phyloP scores from a whole-genome alignment of 2,113 vertebrate species.

The Sylvilagus bachmani region DNA sequence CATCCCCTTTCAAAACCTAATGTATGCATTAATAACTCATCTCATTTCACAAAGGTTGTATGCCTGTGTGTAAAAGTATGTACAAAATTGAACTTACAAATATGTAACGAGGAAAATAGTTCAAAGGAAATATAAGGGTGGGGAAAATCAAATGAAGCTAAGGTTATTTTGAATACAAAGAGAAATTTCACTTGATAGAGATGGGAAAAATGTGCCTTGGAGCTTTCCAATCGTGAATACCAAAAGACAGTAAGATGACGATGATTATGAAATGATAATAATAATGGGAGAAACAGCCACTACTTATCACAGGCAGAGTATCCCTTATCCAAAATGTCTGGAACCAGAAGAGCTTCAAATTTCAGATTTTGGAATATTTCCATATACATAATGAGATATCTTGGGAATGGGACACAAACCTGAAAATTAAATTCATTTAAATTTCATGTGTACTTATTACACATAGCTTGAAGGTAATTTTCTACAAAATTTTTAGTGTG shows the following conservation, averaged over 20 bases:
- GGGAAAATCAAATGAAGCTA: background rate
- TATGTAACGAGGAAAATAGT: background rate
- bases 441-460: too few species aligned
- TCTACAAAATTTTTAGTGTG: too few species aligned
- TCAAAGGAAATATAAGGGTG: background rate
- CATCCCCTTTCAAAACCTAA: slow-evolving; percentile 46
- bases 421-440: too few species aligned
- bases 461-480: too few species aligned
- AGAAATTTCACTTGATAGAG: background rate
- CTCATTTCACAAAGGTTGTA: background rate
- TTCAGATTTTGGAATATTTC: too few species aligned
- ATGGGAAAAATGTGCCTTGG: background rate
- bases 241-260: background rate
- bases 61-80: background rate
- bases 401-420: too few species aligned
- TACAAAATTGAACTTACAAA: background rate
- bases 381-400: too few species aligned
- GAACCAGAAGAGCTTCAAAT: too few species aligned
- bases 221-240: background rate
- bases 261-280: background rate
- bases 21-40: background rate
- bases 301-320: background rate
- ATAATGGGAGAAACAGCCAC: background rate
- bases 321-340: too few species aligned
- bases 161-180: background rate